Base-by-base conservation (phyloP, 2,797 vertebrate genomes). In the Gymnocypris eckloni region DNA sequence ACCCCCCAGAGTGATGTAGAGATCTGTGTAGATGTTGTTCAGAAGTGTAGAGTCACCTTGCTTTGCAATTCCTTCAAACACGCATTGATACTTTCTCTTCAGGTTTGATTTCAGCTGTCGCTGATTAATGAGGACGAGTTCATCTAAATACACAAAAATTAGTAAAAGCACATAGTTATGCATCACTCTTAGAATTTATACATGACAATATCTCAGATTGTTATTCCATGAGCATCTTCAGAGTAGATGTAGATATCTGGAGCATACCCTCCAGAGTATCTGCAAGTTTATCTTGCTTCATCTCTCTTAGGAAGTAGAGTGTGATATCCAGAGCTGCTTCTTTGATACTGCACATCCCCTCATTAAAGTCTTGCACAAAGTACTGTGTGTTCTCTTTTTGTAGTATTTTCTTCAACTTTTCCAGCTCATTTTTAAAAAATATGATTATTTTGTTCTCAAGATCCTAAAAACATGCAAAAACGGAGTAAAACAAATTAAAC, bases 321-420 rank as follows among this genome's bases (percentile, higher is more conserved):
- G 81, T 61, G 16, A 83, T 72, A 39, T 86, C 64, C 59, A 86
- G 80, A 70, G 41, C 73, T 70, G 50, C 50, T 41, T 86, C 85
- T 82, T 41, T 87, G 33, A 87, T 4, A 13, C 50, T 33, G 2
- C 22, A 28, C n/a, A 48, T 75, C 7, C n/a, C 43, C 12, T 79
- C 81, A 9, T 45, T 66, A 7, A 79, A 67, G 6, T 83, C 86
- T 16, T 61, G 15, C 12, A 81, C 43, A 18, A 71, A 87, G 77
- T 52, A 83, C 52, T 50, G 13, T 28, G 54, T 87, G 73, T 87
- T 83, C 37, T 73, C 41, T 37, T 83, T 56, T 43, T 16, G 71
- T 22, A 87, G n/a, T 41, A 83, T 15, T 83, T 83, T 87, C 67
- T 87, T 83, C 43, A 83, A 87, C 54, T 41, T 83, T 28, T 79